These are phyloP conservation scores for Oceanodroma leucorhoa DNA, from an alignment of 2,797 vertebrate genomes.

Conservation along the genomic window DNA sequence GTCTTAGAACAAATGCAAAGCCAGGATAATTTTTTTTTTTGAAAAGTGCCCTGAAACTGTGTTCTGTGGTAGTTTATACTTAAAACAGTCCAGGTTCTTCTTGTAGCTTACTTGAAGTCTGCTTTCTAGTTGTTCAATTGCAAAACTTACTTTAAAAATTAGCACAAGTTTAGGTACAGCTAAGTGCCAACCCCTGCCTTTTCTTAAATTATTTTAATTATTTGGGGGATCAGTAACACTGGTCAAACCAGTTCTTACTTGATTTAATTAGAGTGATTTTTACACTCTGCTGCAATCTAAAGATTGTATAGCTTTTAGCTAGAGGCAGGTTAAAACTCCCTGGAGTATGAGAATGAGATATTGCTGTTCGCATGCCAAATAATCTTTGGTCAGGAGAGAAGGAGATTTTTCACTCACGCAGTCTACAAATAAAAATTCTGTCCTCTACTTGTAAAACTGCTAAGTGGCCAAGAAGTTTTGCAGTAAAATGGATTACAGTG, in stretches of 20 bases:
- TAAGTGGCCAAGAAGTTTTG: not conserved
- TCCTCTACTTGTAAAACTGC: conserved; percentile 15
- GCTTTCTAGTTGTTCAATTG: not conserved
- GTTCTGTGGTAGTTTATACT: not conserved
- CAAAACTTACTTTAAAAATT: not conserved
- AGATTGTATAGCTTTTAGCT: conserved; percentile 56
- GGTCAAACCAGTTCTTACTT: conserved; percentile 65
- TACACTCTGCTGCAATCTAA: conserved; percentile 58
- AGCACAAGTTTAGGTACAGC: not conserved
- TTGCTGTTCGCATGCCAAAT: conserved; percentile 23
- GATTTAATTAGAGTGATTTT: conserved; percentile 68
- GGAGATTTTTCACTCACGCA: not conserved
- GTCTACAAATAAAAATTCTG: conserved; percentile 25
- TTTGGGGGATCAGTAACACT: conserved; percentile 55
- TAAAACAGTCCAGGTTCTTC: not conserved
- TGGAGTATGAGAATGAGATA: conserved; percentile 43
- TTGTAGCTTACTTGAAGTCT: not conserved
- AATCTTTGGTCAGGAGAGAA: conserved; percentile 16
- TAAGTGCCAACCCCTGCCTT: not conserved
- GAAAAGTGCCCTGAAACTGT: not conserved
- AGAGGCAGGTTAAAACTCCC: conserved; percentile 62
- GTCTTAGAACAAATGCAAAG: not conserved
- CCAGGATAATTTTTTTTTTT: not conserved
- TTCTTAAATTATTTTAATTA: conserved; percentile 46
- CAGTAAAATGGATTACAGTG: not conserved